Evolutionary conservation across 2,113 vertebrate species (phyloP), one percentile per base, ranked within the genome.

Genomic region (Acrocephalus kingi): DNA sequence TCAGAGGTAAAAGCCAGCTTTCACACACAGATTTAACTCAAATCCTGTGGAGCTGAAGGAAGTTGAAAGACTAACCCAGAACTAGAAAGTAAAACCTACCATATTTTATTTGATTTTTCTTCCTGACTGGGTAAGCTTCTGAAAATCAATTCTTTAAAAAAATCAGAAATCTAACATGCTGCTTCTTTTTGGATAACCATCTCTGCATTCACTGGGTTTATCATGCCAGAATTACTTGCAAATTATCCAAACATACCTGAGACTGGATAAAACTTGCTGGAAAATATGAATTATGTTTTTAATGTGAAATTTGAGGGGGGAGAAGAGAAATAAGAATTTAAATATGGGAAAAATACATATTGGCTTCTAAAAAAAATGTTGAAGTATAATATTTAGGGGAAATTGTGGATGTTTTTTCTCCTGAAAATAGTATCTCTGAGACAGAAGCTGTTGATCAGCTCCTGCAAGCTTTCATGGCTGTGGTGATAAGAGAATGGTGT

Each of bases 391-490:
- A 71, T 39, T 88, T 46, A 63, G 20, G 19, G 51, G 52, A 93
- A 88, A 69, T 12, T 52, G 7, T 41, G 22, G 4, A 2, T 10
- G 0, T 2, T 33, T 87, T 79, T 72, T 15, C 3, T 4, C 10
- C 51, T 84, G 52, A 21, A 84, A 48, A 56, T 58, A 55, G 8
- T 25, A 63, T 25, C 13, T 67, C 33, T 75, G 77, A 86, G 35
- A 6, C 25, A 86, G 76, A 80, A 69, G 48, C 19, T 80, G 30
- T 86, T 81, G 54, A 84, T 90, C 33, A 77, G 11, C 39, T 94
- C 43, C 52, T 56, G 61, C 10, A 73, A 43, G 35, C n/a, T 88
- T 88, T 86, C 55, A 55, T 56, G 63, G 13, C 48, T 67, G 19
- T 84, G 45, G 31, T 84, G 72, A 81, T 80, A 62, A 74, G 35